These are phyloP conservation scores for Coregonus sp. DNA, from an alignment of 2,797 vertebrate genomes.

Conservation along the genomic window DNA sequence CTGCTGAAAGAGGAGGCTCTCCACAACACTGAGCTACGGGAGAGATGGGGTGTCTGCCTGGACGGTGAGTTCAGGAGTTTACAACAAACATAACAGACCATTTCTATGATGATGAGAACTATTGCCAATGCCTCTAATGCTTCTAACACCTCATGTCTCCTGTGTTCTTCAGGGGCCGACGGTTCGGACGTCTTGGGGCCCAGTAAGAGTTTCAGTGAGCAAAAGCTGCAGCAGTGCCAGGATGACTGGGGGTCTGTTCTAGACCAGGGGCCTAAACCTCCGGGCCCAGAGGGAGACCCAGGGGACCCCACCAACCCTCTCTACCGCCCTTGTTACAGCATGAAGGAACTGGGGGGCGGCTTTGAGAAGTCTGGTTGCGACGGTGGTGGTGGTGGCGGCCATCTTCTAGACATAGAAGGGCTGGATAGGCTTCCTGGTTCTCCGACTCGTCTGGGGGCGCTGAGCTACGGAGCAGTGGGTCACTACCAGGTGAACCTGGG, in stretches of 20 bases:
- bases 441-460: constrained; percentile 53
- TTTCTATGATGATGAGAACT: background rate
- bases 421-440: constrained; percentile 65
- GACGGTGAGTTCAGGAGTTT: constrained; percentile 61
- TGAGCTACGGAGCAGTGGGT: constrained; percentile 57
- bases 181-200: constrained; percentile 56
- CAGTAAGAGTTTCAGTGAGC: constrained; percentile 64
- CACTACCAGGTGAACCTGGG: constrained; percentile 61
- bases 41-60: constrained; percentile 62
- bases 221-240: constrained; percentile 66
- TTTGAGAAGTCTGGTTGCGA: constrained; percentile 65
- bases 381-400: constrained; percentile 56
- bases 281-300: constrained; percentile 50
- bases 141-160: background rate
- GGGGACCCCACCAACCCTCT: constrained; percentile 55
- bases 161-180: constrained; percentile 51
- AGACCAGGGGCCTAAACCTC: constrained; percentile 58
- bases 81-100: background rate
- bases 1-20: constrained; percentile 70
- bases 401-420: constrained; percentile 63
- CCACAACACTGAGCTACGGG: constrained; percentile 50
- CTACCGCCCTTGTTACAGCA: constrained; percentile 66
- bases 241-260: constrained; percentile 67
- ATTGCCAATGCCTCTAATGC: background rate
- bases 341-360: constrained; percentile 64